A percentile compares a stretch with the other conserved stretches of the same genome.
phyloP scores from a whole-genome alignment of 2,113 vertebrate genomes.

The Xiphophorus maculatus region DNA sequence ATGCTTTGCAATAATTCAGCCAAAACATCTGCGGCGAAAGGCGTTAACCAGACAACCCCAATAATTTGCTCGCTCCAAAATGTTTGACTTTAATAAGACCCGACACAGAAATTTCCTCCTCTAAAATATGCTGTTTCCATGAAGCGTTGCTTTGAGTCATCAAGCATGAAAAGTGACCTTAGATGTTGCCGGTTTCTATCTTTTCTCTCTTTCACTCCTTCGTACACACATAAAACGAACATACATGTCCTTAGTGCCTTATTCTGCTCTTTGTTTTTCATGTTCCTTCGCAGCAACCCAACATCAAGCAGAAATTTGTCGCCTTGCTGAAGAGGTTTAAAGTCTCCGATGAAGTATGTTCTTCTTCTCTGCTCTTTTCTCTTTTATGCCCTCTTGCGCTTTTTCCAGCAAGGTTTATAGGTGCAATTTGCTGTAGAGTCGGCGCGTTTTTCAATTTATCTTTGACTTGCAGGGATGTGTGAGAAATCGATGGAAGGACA shows the following conservation, averaged over 20 bases:
- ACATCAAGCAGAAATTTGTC: constrained; percentile 78
- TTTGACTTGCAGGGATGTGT: constrained; percentile 21
- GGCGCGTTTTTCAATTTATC: constrained; percentile 10
- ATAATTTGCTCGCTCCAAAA: not conserved
- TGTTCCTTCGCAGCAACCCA: constrained; percentile 66
- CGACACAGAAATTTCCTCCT: not conserved
- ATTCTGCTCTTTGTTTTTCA: not conserved
- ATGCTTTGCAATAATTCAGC: constrained; percentile 7
- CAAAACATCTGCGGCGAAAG: not conserved
- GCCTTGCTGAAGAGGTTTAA: constrained; percentile 76
- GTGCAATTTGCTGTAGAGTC: not conserved
- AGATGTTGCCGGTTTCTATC: not conserved
- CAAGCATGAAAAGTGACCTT: constrained; percentile 22
- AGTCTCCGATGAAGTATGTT: constrained; percentile 72
- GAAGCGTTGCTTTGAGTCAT: constrained; percentile 41
- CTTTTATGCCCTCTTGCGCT: not conserved
- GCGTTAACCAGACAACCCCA: not conserved
- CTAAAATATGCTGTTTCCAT: constrained; percentile 26
- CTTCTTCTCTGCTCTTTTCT: too few relatives aligned
- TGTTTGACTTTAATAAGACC: constrained; percentile 11
- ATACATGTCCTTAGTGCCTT: constrained; percentile 8
- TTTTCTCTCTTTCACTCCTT: constrained; percentile 2
- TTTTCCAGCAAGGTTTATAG: not conserved
- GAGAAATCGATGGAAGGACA: constrained; percentile 44
- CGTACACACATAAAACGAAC: constrained; percentile 5